A percentile compares a stretch with the other conserved stretches of the same genome.
These are phyloP conservation scores for Eriocheir sinensis DNA, from an alignment of 1,140 invertebrate species.

Conservation along the genomic window DNA sequence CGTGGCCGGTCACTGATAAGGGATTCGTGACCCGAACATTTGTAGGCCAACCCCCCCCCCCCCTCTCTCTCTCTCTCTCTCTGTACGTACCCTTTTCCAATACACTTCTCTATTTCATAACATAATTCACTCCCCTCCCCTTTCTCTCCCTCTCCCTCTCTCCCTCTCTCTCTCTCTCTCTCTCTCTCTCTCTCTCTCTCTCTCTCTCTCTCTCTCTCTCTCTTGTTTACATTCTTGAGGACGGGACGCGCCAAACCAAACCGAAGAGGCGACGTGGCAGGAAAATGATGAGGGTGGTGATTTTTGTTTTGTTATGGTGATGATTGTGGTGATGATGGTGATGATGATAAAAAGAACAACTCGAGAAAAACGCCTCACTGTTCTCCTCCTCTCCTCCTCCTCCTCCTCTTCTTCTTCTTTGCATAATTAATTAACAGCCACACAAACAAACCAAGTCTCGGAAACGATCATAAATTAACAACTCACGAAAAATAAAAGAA, in stretches of 20 bases:
- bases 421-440: neutral
- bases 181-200: too few relatives aligned
- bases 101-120: too few relatives aligned
- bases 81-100: too few relatives aligned
- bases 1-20: neutral
- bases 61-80: slow-evolving; percentile 1
- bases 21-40: neutral
- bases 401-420: neutral
- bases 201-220: too few relatives aligned
- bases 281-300: neutral
- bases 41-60: neutral
- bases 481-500: neutral
- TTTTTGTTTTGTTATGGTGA: too few relatives aligned
- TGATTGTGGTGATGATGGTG: neutral
- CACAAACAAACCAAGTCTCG: neutral
- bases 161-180: too few relatives aligned
- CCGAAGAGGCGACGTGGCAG: neutral
- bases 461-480: neutral
- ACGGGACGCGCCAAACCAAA: too few relatives aligned
- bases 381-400: neutral
- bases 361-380: neutral
- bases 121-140: too few relatives aligned
- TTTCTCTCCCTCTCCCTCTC: too few relatives aligned
- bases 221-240: too few relatives aligned
- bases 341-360: neutral